A percentile compares a stretch with the other conserved stretches of the same genome.
Conservation (phyloP, 2,888 invertebrate species). For the Rhodophaea formosa region DNA sequence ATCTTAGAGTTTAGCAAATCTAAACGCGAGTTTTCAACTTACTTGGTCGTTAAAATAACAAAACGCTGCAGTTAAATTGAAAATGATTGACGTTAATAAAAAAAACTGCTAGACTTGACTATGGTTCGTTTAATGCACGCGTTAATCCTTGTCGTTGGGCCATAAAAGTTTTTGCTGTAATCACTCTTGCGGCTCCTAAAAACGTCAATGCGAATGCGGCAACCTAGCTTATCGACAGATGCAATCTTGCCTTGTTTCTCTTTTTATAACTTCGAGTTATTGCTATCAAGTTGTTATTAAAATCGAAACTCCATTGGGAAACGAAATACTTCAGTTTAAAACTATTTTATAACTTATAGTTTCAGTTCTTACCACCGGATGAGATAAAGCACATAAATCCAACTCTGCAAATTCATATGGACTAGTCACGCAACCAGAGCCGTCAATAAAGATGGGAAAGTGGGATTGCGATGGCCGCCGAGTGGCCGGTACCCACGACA, state of each 20-base stretch:
- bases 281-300: not conserved
- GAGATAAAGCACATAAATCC: not conserved
- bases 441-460: conserved; percentile 10
- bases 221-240: conserved; percentile 4
- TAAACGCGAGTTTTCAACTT: not conserved
- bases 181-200: conserved; percentile 43
- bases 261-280: not conserved
- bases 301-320: not conserved
- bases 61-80: not conserved
- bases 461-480: not conserved
- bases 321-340: not conserved
- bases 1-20: not conserved
- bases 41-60: not conserved
- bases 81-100: conserved; percentile 29
- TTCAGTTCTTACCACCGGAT: not conserved
- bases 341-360: too few relatives aligned
- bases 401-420: not conserved
- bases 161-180: conserved; percentile 46
- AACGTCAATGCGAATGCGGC: conserved; percentile 37
- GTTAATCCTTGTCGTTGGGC: conserved; percentile 32
- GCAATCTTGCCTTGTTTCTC: not conserved
- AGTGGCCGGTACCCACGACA: conserved; percentile 5
- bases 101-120: conserved; percentile 32
- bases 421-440: conserved; percentile 1
- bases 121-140: conserved; percentile 38